Evolutionary conservation across 2,888 invertebrate species (phyloP).

Genomic region (Cerastis rubricosa): DNA sequence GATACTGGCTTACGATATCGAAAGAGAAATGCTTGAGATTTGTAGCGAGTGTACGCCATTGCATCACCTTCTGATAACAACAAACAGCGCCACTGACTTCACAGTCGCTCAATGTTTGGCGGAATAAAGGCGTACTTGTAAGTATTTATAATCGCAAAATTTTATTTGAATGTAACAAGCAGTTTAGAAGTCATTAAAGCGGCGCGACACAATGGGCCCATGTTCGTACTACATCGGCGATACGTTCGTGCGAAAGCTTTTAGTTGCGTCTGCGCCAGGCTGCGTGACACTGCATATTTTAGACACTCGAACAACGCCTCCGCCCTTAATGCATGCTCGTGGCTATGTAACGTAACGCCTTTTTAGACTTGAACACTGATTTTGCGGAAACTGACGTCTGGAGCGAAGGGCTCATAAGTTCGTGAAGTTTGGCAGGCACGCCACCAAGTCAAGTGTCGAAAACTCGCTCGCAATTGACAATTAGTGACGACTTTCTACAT

Average conservation of each 20-base stretch:
- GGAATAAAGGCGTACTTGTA: slow-evolving; percentile 60
- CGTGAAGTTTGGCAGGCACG: slow-evolving; percentile 31
- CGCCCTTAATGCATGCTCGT: slow-evolving; percentile 60
- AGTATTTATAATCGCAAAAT: slow-evolving; percentile 52
- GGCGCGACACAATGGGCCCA: slow-evolving; percentile 51
- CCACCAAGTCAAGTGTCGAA: slow-evolving; percentile 27
- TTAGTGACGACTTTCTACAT: not conserved
- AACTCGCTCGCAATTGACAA: slow-evolving; percentile 4
- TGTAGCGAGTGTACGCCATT: slow-evolving; percentile 30
- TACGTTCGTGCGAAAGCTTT: slow-evolving; percentile 62
- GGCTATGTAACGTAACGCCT: slow-evolving; percentile 56
- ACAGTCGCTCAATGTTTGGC: slow-evolving; percentile 45
- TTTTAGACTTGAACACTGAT: slow-evolving; percentile 53
- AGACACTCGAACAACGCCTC: slow-evolving; percentile 60
- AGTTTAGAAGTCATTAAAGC: slow-evolving; percentile 50
- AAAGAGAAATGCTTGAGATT: slow-evolving; percentile 33
- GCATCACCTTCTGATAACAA: slow-evolving; percentile 47
- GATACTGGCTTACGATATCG: not conserved
- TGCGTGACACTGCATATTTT: slow-evolving; percentile 71
- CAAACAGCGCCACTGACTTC: slow-evolving; percentile 29
- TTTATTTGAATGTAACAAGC: slow-evolving; percentile 54
- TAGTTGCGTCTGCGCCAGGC: slow-evolving; percentile 43
- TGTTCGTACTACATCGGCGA: slow-evolving; percentile 45
- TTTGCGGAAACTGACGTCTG: slow-evolving; percentile 54
- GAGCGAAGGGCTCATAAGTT: slow-evolving; percentile 36